Percentiles rank a stretch among this genome's conserved stretches.
Conservation (phyloP, 2,797 vertebrate species). For the Lates japonicus region DNA sequence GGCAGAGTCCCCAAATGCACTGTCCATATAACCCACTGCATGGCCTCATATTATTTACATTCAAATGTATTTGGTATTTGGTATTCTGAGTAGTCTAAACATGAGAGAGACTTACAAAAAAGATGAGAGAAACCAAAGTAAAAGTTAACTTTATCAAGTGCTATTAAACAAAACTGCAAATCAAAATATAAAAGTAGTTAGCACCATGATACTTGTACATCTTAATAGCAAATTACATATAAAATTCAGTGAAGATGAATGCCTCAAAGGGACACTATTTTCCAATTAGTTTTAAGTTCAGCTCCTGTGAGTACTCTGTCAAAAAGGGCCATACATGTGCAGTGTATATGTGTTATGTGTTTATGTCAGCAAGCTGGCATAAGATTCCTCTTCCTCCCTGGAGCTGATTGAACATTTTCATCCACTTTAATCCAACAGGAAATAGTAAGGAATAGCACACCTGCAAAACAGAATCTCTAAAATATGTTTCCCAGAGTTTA, state of each 20-base stretch:
- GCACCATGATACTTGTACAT: neutral
- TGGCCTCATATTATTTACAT: neutral
- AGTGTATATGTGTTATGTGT: conserved; percentile 3
- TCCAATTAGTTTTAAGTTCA: neutral
- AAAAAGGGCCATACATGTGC: neutral
- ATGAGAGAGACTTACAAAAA: neutral
- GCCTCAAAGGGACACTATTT: neutral
- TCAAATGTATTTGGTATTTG: neutral
- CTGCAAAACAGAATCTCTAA: conserved; percentile 65
- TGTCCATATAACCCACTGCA: neutral
- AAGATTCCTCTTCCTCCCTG: conserved; percentile 31
- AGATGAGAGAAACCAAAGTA: neutral
- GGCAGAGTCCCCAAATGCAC: neutral
- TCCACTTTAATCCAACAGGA: conserved; percentile 63
- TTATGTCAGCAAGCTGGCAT: conserved; percentile 47
- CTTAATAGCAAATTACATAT: neutral
- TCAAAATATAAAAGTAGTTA: neutral
- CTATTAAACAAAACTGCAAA: neutral
- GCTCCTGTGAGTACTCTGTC: neutral
- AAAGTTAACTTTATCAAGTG: conserved; percentile 2
- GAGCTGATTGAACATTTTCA: conserved; percentile 65
- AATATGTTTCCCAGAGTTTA: conserved; percentile 66
- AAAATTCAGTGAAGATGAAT: neutral
- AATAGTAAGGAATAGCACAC: conserved; percentile 55
- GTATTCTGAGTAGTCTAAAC: neutral